These are phyloP conservation scores for Colletes gigas DNA, from an alignment of 1,140 invertebrate species.

Conservation along the genomic window DNA sequence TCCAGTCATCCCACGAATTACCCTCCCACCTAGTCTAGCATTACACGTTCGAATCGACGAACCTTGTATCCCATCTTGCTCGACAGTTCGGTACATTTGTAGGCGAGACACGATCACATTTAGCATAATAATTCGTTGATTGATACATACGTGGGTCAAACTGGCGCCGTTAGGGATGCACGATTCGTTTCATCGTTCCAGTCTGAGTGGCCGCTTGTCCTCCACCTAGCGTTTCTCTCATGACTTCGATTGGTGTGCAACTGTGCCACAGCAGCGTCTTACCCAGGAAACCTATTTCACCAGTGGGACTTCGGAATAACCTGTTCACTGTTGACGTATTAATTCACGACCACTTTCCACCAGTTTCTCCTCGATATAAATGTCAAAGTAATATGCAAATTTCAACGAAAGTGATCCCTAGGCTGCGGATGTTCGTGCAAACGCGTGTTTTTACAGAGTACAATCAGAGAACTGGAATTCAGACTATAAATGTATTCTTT, in stretches of 20 bases:
- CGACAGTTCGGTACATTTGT: conserved; percentile 26
- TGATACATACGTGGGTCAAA: conserved; percentile 46
- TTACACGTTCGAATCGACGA: conserved; percentile 9
- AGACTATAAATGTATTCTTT: too few relatives aligned
- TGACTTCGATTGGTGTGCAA: conserved; percentile 18
- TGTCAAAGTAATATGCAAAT: conserved; percentile 7
- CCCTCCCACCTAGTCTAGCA: too few relatives aligned
- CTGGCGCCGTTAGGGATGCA: conserved; percentile 38
- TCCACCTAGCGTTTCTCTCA: conserved; percentile 14
- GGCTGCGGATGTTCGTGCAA: too few relatives aligned
- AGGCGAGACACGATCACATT: conserved; percentile 26
- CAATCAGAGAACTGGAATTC: too few relatives aligned
- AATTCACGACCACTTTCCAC: neutral
- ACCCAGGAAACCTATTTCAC: conserved; percentile 44
- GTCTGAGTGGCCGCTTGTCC: conserved; percentile 29
- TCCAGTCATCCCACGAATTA: too few relatives aligned
- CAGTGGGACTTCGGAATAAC: neutral
- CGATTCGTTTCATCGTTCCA: conserved; percentile 29
- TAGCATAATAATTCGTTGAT: conserved; percentile 56
- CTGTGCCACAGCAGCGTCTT: conserved; percentile 15
- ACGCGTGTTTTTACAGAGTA: too few relatives aligned
- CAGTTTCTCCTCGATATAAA: neutral
- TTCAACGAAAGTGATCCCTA: neutral
- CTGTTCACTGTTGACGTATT: neutral
- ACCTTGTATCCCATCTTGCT: conserved; percentile 1